These are phyloP conservation scores for Salvator merianae DNA, from an alignment of 2,113 vertebrate species.

Conservation along the genomic window DNA sequence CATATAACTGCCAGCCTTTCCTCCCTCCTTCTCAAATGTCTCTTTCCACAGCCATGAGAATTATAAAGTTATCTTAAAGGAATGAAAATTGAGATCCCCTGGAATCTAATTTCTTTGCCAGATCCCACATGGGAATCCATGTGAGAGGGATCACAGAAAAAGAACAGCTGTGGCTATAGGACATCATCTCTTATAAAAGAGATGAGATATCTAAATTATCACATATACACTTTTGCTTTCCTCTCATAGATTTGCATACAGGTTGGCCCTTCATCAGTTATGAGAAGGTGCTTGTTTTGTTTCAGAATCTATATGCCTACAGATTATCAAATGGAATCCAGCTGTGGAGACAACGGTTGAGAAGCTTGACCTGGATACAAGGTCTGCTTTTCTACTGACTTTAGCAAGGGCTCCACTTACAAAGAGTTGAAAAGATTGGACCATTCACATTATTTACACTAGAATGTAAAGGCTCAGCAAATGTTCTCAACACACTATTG, in stretches of 20 bases:
- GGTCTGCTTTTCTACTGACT: not conserved
- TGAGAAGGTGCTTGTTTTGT: slow-evolving; percentile 2
- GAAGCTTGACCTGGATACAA: not conserved
- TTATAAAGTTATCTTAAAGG: not conserved
- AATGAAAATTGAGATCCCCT: not conserved
- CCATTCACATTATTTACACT: slow-evolving; percentile 1
- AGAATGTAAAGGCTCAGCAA: slow-evolving; percentile 32
- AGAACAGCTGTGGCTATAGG: not conserved
- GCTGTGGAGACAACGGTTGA: not conserved
- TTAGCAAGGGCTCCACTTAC: slow-evolving; percentile 14
- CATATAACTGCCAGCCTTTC: not conserved
- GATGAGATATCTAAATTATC: not conserved
- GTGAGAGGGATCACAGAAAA: not conserved
- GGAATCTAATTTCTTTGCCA: slow-evolving; percentile 2
- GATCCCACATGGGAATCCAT: not conserved
- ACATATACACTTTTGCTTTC: not conserved
- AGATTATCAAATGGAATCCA: not conserved
- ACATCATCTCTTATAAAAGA: not conserved
- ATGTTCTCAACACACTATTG: not conserved
- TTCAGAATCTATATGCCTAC: slow-evolving; percentile 29
- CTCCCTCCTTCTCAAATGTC: not conserved
- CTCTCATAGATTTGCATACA: not conserved
- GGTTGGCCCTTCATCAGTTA: not conserved
- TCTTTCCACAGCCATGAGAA: not conserved
- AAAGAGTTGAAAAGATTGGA: not conserved